These are phyloP conservation scores for Amphiprion ocellaris DNA, from an alignment of 2,113 vertebrate genomes.

Conservation along the genomic window DNA sequence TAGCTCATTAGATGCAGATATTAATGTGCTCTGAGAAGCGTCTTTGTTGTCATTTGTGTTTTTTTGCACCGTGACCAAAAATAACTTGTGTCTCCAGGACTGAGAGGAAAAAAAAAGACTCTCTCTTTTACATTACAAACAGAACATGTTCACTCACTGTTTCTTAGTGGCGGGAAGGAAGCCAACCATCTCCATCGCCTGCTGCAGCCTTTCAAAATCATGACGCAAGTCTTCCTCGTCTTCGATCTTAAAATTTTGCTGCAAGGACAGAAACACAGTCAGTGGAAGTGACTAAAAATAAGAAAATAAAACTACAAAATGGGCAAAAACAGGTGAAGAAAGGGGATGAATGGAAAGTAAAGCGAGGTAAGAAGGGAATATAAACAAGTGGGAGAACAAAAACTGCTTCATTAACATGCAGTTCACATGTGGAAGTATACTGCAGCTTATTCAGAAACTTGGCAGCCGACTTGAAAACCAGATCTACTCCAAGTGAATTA, in stretches of 20 bases:
- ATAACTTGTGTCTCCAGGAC: slow-evolving; percentile 9
- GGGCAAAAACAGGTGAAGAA: slow-evolving; percentile 3
- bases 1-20: slow-evolving; percentile 15
- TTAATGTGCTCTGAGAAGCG: slow-evolving; percentile 11
- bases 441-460: slow-evolving; percentile 50
- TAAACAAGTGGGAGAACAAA: slow-evolving; percentile 54
- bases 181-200: slow-evolving; percentile 99
- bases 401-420: slow-evolving; percentile 69
- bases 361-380: slow-evolving; percentile 15
- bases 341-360: neutral
- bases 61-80: slow-evolving; percentile 16
- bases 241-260: slow-evolving; percentile 99
- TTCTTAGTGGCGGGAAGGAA: slow-evolving; percentile 96
- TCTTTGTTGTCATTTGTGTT: slow-evolving; percentile 23
- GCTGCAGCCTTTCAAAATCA: slow-evolving; percentile 96
- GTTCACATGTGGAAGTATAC: slow-evolving; percentile 43
- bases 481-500: slow-evolving; percentile 13
- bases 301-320: neutral
- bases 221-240: slow-evolving; percentile 96
- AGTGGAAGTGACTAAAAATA: neutral
- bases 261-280: neutral
- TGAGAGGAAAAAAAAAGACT: slow-evolving; percentile 1
- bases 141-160: slow-evolving; percentile 86
- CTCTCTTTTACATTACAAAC: neutral
- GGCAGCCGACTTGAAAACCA: slow-evolving; percentile 40